Evolutionary conservation across 2,888 invertebrate genomes (phyloP).

Genomic region (Aporophyla nigra): DNA sequence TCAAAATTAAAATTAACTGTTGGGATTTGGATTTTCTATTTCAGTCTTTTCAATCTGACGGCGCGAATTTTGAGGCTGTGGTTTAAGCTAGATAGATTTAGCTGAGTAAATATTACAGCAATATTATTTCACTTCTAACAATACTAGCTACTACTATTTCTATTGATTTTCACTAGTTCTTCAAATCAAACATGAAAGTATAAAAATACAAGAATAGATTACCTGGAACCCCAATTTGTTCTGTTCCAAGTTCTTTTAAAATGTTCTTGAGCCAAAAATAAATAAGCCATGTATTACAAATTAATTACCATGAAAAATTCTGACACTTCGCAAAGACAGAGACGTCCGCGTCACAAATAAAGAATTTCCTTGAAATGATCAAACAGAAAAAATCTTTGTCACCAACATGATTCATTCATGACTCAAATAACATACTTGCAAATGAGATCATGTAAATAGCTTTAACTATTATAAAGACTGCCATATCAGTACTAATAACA

Average conservation of each 20-base stretch:
- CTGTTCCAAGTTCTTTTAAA: not conserved
- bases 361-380: conserved; percentile 44
- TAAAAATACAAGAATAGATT: not conserved
- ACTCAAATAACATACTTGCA: conserved; percentile 70
- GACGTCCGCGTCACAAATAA: conserved; percentile 34
- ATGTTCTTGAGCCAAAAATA: not conserved
- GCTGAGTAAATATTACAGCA: not conserved
- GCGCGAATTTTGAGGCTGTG: not conserved
- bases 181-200: not conserved
- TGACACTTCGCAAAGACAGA: conserved; percentile 1
- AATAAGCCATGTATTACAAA: not conserved
- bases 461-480: conserved; percentile 65
- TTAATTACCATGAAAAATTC: conserved; percentile 22
- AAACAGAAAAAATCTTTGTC: conserved; percentile 58
- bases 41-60: not conserved
- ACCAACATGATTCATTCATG: conserved; percentile 64
- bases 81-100: not conserved
- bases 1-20: not conserved
- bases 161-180: not conserved
- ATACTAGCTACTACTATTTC: not conserved
- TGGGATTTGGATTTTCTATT: not conserved
- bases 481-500: conserved; percentile 73
- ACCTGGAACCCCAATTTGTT: not conserved
- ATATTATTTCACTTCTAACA: conserved; percentile 3
- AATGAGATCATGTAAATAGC: conserved; percentile 72